Conservation (phyloP, 2,113 vertebrate species). For the Columba janthina region DNA sequence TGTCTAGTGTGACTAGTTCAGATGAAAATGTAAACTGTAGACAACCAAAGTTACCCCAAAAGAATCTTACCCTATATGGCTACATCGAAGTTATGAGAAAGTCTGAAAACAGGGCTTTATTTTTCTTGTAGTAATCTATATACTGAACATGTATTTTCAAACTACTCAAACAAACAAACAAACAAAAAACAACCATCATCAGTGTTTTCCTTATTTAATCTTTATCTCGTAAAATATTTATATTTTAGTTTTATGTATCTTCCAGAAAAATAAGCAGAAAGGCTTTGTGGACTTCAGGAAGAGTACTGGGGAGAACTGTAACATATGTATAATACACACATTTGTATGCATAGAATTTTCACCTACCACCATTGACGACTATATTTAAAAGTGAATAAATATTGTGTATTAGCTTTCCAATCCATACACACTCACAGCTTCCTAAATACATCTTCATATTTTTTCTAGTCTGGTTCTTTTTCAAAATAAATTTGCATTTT, state of each 20-base stretch:
- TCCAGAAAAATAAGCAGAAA: not conserved
- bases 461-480: not conserved
- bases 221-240: not conserved
- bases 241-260: not conserved
- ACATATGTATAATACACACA: not conserved
- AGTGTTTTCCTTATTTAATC: not conserved
- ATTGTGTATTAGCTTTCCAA: not conserved
- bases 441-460: not conserved
- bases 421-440: not conserved
- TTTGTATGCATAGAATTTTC: not conserved
- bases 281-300: not conserved
- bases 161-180: not conserved
- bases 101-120: not conserved
- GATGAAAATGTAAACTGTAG: not conserved
- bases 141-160: not conserved
- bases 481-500: not conserved
- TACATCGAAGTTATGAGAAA: not conserved
- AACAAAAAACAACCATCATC: not conserved
- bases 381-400: not conserved
- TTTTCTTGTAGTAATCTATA: not conserved
- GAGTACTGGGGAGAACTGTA: not conserved
- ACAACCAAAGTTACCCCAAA: not conserved
- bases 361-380: not conserved
- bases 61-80: not conserved
- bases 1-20: not conserved